phyloP scores from a whole-genome alignment of 2,113 vertebrate genomes.

The Phodopus roborovskii region DNA sequence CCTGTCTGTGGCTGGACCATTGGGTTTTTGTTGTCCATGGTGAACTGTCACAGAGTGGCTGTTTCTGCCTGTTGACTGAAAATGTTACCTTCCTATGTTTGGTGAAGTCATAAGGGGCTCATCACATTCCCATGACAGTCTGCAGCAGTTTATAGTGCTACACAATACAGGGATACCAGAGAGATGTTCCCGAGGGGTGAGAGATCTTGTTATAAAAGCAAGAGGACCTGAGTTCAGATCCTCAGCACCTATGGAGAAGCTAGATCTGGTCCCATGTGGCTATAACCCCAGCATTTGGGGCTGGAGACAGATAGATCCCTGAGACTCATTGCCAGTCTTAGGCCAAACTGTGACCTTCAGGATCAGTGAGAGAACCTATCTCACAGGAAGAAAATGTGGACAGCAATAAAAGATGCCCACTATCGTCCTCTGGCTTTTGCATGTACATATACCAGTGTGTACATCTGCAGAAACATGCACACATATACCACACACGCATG shows the following conservation, averaged over 20 bases:
- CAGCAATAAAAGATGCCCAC: neutral
- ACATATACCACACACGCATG: neutral
- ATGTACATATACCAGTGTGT: neutral
- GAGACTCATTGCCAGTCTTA: neutral
- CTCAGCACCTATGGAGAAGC: neutral
- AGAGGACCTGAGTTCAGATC: neutral
- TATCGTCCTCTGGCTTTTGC: neutral
- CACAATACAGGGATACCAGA: neutral
- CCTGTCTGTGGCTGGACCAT: neutral
- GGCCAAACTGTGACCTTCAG: neutral
- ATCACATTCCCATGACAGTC: neutral
- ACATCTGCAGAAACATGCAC: neutral
- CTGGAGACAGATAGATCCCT: neutral
- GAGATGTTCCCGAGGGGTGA: neutral
- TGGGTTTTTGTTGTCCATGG: neutral
- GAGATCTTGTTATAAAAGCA: neutral
- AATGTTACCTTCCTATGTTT: fast-evolving
- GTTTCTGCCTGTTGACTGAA: neutral
- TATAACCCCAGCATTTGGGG: too few relatives aligned
- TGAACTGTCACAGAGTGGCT: too few relatives aligned
- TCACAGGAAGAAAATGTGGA: neutral
- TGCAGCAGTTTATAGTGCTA: neutral
- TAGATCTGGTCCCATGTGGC: neutral
- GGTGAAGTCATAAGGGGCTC: neutral
- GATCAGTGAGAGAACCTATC: neutral